Evolutionary conservation across 2,888 invertebrate species (phyloP).

Genomic region (Clivina fossor): DNA sequence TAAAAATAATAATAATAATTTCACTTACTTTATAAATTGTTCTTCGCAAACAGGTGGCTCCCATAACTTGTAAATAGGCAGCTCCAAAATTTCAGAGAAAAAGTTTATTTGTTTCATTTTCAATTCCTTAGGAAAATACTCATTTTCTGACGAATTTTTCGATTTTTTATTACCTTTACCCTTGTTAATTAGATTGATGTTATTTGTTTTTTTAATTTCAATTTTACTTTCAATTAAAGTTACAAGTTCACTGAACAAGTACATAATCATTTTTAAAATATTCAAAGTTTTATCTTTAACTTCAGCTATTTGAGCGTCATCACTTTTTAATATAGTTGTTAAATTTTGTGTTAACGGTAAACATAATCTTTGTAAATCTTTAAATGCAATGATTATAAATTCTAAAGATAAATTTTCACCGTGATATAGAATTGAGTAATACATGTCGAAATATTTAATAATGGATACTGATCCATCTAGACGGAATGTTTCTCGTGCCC

Average conservation of each 20-base stretch:
- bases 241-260: slow-evolving; percentile 65
- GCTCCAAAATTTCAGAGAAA: slow-evolving; percentile 49
- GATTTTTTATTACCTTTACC: slow-evolving; percentile 36
- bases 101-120: slow-evolving; percentile 11
- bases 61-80: slow-evolving; percentile 76
- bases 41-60: slow-evolving; percentile 81
- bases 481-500: slow-evolving; percentile 51
- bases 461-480: slow-evolving; percentile 61
- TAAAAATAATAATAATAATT: too few species aligned
- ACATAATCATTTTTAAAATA: slow-evolving; percentile 76
- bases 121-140: slow-evolving; percentile 6
- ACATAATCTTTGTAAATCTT: slow-evolving; percentile 45
- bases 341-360: slow-evolving; percentile 43
- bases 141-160: slow-evolving; percentile 25
- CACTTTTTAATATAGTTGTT: slow-evolving; percentile 57
- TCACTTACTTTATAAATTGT: slow-evolving; percentile 76
- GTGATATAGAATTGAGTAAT: slow-evolving; percentile 73
- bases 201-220: slow-evolving; percentile 45
- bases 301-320: slow-evolving; percentile 58
- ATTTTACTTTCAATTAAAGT: slow-evolving; percentile 58
- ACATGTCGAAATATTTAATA: slow-evolving; percentile 74
- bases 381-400: slow-evolving; percentile 57
- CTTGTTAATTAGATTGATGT: slow-evolving; percentile 44
- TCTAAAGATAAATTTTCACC: slow-evolving; percentile 62
- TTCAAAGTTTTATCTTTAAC: slow-evolving; percentile 62